phyloP scores from a whole-genome alignment of 2,113 vertebrate genomes.

The Scomber colias region DNA sequence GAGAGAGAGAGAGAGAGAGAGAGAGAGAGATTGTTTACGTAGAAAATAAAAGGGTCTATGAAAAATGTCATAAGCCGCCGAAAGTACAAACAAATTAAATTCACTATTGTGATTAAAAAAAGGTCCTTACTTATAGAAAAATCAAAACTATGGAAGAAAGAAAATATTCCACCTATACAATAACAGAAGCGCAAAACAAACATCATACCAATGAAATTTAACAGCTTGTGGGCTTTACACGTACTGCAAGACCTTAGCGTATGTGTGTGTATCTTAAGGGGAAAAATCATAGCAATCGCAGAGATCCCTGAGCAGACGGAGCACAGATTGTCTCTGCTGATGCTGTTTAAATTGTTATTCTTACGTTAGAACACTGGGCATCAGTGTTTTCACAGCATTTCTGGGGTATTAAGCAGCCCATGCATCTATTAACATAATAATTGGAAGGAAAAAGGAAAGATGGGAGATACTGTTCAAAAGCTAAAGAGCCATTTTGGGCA shows the following conservation, averaged over 20 bases:
- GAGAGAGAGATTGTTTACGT: too few species aligned
- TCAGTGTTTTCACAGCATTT: slow-evolving; percentile 52
- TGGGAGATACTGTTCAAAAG: slow-evolving; percentile 49
- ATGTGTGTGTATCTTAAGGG: neutral
- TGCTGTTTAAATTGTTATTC: slow-evolving; percentile 51
- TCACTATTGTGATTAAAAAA: too few species aligned
- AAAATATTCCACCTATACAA: too few species aligned
- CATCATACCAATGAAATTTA: neutral
- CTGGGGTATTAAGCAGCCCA: slow-evolving; percentile 51
- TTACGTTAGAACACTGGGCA: slow-evolving; percentile 36
- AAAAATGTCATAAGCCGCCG: too few species aligned
- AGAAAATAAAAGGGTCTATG: too few species aligned
- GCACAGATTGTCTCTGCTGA: slow-evolving; percentile 7
- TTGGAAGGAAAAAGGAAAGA: slow-evolving; percentile 41
- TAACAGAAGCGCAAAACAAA: too few species aligned
- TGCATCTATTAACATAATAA: slow-evolving; percentile 72
- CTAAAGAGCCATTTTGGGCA: slow-evolving; percentile 59
- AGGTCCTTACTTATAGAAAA: too few species aligned
- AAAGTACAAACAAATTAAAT: too few species aligned
- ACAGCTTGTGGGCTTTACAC: slow-evolving; percentile 19
- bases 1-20: neutral
- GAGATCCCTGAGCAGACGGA: neutral
- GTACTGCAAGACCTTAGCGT: neutral
- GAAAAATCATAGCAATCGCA: slow-evolving; percentile 6
- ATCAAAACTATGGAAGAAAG: too few species aligned